phyloP scores from a whole-genome alignment of 2,888 invertebrate species.

The Mesorhabditis spiculigera region DNA sequence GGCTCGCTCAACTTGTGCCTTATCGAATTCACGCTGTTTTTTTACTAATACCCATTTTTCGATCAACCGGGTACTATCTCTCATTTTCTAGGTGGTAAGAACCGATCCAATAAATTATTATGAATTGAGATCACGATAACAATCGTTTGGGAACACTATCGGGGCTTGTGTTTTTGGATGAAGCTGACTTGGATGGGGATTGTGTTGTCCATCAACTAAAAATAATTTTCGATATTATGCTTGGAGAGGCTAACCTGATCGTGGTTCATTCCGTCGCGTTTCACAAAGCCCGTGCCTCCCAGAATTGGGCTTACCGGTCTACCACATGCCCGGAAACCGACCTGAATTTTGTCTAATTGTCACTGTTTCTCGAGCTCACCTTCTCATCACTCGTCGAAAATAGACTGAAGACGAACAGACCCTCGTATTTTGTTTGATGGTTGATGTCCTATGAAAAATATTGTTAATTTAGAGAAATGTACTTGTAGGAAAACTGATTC shows the following conservation, averaged over 20 bases:
- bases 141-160: background rate
- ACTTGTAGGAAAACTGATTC: slow-evolving; percentile 50
- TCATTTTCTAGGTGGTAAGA: background rate
- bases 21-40: no score
- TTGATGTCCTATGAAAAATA: slow-evolving; percentile 51
- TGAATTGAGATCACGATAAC: background rate
- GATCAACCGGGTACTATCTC: background rate
- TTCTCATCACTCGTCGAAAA: slow-evolving; percentile 56
- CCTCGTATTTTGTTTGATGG: slow-evolving; percentile 45
- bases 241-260: no score
- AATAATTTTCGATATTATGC: no score
- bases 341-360: slow-evolving; percentile 17
- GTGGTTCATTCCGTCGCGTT: slow-evolving; percentile 32
- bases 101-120: background rate
- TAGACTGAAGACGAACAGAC: slow-evolving; percentile 46
- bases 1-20: no score
- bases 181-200: slow-evolving; percentile 51
- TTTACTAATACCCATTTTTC: no score
- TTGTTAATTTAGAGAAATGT: no score
- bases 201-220: slow-evolving; percentile 50
- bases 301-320: slow-evolving; percentile 46
- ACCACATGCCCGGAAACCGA: slow-evolving; percentile 44
- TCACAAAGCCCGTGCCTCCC: slow-evolving; percentile 52
- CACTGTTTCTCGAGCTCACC: slow-evolving; percentile 16
- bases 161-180: slow-evolving; percentile 43